Percentiles rank a stretch among this genome's conserved stretches.
phyloP scores from a whole-genome alignment of 2,113 vertebrate genomes.

The Indicator indicator region DNA sequence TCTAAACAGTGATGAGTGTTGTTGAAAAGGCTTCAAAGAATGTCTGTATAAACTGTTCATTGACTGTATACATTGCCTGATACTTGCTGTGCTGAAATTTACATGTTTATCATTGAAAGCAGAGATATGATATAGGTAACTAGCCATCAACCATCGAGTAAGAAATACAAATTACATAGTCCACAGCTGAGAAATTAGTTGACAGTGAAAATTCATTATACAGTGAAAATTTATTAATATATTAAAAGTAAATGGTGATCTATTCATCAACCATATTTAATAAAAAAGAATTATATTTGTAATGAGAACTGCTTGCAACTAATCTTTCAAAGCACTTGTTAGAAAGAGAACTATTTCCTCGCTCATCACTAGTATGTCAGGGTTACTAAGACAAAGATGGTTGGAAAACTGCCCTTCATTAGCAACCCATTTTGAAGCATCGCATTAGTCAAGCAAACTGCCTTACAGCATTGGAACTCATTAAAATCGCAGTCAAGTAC shows the following conservation, averaged over 20 bases:
- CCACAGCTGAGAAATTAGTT: neutral
- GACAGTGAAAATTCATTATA: neutral
- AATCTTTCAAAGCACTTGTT: neutral
- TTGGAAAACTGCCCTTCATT: neutral
- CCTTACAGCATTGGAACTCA: neutral
- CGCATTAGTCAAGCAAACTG: neutral
- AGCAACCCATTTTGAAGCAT: neutral
- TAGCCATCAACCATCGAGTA: neutral
- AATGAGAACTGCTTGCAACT: neutral
- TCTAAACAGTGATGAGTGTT: neutral
- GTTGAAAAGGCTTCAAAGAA: slow-evolving; percentile 12
- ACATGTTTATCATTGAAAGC: slow-evolving; percentile 1
- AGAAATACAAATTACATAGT: neutral
- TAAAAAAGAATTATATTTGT: neutral
- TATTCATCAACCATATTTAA: neutral
- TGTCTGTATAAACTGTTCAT: neutral
- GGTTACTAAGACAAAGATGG: neutral
- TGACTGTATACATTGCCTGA: neutral
- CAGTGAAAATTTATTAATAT: neutral
- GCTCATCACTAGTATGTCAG: neutral
- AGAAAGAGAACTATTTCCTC: neutral
- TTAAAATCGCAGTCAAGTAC: slow-evolving; percentile 30
- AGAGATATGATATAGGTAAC: neutral
- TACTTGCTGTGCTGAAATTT: neutral
- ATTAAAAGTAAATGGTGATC: neutral